Evolutionary conservation across 2,888 invertebrate genomes (phyloP).

Genomic region (Fragum sueziense): DNA sequence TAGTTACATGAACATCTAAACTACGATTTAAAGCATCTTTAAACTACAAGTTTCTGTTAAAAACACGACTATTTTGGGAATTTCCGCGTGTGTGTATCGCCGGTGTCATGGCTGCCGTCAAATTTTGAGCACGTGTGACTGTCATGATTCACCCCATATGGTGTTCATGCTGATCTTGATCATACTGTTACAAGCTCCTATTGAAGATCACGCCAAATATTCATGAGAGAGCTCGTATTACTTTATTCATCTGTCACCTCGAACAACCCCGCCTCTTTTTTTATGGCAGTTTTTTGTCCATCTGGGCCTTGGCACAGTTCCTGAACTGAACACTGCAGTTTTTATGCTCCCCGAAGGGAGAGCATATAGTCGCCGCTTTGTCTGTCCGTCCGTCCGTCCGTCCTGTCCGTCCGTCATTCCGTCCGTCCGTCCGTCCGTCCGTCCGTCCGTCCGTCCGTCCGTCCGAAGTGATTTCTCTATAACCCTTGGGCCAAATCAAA

Average conservation of each 20-base stretch:
- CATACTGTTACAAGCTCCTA: background rate
- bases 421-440: too few species aligned
- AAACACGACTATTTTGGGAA: slow-evolving; percentile 3
- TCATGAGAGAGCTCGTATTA: background rate
- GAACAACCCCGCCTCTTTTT: background rate
- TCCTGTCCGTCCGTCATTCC: too few species aligned
- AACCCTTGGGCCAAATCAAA: too few species aligned
- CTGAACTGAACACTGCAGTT: background rate
- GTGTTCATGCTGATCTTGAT: background rate
- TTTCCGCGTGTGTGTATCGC: slow-evolving; percentile 19
- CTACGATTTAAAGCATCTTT: background rate
- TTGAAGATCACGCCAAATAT: background rate
- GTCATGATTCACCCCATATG: slow-evolving; percentile 31
- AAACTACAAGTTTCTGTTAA: slow-evolving; percentile 6
- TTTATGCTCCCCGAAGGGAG: too few species aligned
- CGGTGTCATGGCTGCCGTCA: slow-evolving; percentile 69
- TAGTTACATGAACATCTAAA: too few species aligned
- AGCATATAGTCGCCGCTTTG: too few species aligned
- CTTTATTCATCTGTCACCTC: background rate
- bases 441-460: too few species aligned
- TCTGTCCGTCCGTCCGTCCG: too few species aligned
- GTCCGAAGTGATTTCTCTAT: too few species aligned
- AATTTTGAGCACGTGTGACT: slow-evolving; percentile 65
- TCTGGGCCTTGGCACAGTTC: background rate
- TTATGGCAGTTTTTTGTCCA: background rate